phyloP scores from a whole-genome alignment of 1,140 invertebrate species.

The Monomorium pharaonis region DNA sequence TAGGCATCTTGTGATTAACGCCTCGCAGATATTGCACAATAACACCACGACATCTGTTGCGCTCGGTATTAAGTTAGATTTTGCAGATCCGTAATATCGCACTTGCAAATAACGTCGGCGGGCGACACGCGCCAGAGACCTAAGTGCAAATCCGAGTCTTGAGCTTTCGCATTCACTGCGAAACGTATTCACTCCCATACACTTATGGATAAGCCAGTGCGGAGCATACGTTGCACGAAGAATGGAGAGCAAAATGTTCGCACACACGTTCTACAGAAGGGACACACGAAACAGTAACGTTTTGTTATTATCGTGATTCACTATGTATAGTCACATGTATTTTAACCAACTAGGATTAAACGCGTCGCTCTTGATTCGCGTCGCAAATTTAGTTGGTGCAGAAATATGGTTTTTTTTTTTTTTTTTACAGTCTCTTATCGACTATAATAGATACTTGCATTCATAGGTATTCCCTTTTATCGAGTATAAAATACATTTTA shows the following conservation, averaged over 20 bases:
- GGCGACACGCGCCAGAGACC: slow-evolving; percentile 11
- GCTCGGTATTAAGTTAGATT: slow-evolving; percentile 75
- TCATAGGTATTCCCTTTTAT: neutral
- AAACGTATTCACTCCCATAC: slow-evolving; percentile 24
- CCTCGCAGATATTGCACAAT: slow-evolving; percentile 76
- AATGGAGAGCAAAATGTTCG: slow-evolving; percentile 20
- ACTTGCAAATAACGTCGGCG: slow-evolving; percentile 66
- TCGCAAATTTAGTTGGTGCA: neutral
- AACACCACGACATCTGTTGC: slow-evolving; percentile 72
- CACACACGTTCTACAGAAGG: neutral
- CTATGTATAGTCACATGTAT: neutral
- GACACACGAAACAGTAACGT: neutral
- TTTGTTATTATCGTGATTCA: neutral
- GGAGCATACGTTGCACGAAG: neutral
- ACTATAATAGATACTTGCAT: too few relatives aligned
- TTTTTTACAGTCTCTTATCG: too few relatives aligned
- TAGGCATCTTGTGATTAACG: slow-evolving; percentile 73
- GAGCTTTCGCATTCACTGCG: slow-evolving; percentile 21
- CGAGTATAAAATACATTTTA: neutral
- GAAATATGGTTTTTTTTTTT: neutral
- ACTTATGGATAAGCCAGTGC: slow-evolving; percentile 39
- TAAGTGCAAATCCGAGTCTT: slow-evolving; percentile 54
- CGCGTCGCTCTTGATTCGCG: neutral
- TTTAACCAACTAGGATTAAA: neutral
- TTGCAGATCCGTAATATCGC: slow-evolving; percentile 61